Conservation (phyloP, 2,113 vertebrate genomes). For the Grammomys surdaster region DNA sequence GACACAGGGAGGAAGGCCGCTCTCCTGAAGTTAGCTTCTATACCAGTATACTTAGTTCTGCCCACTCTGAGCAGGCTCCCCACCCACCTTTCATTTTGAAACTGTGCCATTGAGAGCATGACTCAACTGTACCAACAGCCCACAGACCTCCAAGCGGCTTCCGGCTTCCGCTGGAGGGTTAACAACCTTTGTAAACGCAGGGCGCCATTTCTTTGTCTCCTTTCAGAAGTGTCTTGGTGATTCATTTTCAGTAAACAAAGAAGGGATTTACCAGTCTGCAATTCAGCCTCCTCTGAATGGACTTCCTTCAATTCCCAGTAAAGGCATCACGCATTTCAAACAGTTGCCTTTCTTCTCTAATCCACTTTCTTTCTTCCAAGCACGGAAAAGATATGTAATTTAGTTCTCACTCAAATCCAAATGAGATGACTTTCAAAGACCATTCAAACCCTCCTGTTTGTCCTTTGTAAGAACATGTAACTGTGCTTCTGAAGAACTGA, state of each 20-base stretch:
- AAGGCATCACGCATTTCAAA: constrained; percentile 78
- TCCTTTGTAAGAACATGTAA: constrained; percentile 71
- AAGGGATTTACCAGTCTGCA: constrained; percentile 77
- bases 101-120: not conserved
- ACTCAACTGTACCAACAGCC: constrained; percentile 16
- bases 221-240: constrained; percentile 70
- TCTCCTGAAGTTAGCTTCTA: constrained; percentile 44
- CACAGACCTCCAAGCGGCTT: not conserved
- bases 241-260: constrained; percentile 82
- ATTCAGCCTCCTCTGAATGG: constrained; percentile 67
- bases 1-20: not conserved
- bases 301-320: constrained; percentile 48
- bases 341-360: constrained; percentile 75
- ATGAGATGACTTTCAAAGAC: constrained; percentile 73
- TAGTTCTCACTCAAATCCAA: constrained; percentile 72
- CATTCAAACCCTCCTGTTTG: constrained; percentile 29
- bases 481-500: constrained; percentile 69
- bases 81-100: constrained; percentile 15
- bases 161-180: constrained; percentile 30
- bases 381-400: constrained; percentile 61
- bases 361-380: constrained; percentile 66
- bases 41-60: constrained; percentile 12
- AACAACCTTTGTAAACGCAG: constrained; percentile 63
- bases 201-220: constrained; percentile 72
- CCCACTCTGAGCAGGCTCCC: not conserved